Conservation (phyloP, 2,888 invertebrate genomes). For the Peribatodes rhomboidaria region DNA sequence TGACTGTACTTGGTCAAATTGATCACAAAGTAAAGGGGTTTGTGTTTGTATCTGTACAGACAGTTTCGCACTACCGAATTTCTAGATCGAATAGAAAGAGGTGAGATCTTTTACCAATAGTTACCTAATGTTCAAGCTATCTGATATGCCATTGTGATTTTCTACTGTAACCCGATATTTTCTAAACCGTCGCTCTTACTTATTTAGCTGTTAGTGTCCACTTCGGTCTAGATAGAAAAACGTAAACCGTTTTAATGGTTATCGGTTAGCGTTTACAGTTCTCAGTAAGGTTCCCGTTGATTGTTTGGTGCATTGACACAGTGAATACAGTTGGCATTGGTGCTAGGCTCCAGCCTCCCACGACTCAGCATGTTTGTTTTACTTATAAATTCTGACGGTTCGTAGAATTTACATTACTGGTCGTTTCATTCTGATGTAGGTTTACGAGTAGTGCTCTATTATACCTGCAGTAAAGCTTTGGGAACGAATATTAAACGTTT, state of each 20-base stretch:
- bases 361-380: slow-evolving; percentile 55
- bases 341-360: slow-evolving; percentile 58
- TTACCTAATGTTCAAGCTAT: slow-evolving; percentile 40
- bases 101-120: slow-evolving; percentile 23
- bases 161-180: slow-evolving; percentile 34
- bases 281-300: slow-evolving; percentile 55
- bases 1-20: not conserved
- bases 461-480: slow-evolving; percentile 39
- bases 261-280: slow-evolving; percentile 54
- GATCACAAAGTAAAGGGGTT: slow-evolving; percentile 12
- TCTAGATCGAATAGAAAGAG: slow-evolving; percentile 30
- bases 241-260: slow-evolving; percentile 55
- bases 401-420: slow-evolving; percentile 58
- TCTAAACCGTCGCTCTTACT: slow-evolving; percentile 30
- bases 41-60: slow-evolving; percentile 21
- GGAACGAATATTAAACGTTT: slow-evolving; percentile 34
- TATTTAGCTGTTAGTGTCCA: slow-evolving; percentile 33
- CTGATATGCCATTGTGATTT: slow-evolving; percentile 40
- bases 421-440: slow-evolving; percentile 49
- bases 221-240: slow-evolving; percentile 51
- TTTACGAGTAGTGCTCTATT: slow-evolving; percentile 52
- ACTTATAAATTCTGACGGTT: slow-evolving; percentile 59
- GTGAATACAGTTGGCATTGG: slow-evolving; percentile 31
- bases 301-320: slow-evolving; percentile 50
- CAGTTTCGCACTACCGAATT: slow-evolving; percentile 39